These are phyloP conservation scores for Malthinus flaveolus DNA, from an alignment of 2,888 invertebrate species.

Conservation along the genomic window DNA sequence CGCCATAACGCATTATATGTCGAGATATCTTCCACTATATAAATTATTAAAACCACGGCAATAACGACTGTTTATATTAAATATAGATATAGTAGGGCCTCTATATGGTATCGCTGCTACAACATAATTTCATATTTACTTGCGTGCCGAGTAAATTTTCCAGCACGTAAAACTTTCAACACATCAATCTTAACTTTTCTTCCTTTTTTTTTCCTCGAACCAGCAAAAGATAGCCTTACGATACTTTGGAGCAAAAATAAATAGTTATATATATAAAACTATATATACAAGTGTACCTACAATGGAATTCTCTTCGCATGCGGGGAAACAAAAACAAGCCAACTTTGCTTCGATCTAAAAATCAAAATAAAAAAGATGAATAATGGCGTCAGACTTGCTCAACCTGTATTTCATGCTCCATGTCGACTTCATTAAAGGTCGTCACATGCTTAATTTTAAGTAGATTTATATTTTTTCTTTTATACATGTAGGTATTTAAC, in stretches of 20 bases:
- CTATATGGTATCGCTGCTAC: constrained; percentile 38
- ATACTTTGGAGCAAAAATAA: constrained; percentile 49
- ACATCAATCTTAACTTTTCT: constrained; percentile 15
- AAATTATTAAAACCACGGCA: constrained; percentile 40
- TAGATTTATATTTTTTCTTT: constrained; percentile 16
- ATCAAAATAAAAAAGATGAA: constrained; percentile 57
- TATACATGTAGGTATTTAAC: background rate
- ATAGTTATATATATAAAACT: constrained; percentile 43
- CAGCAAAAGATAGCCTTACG: constrained; percentile 40
- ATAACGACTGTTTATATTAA: constrained; percentile 43
- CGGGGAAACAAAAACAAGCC: constrained; percentile 48
- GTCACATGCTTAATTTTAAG: constrained; percentile 50
- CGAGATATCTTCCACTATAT: constrained; percentile 38
- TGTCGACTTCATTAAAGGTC: constrained; percentile 55
- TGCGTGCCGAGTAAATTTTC: constrained; percentile 30
- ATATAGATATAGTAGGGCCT: constrained; percentile 41
- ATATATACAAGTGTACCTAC: constrained; percentile 35
- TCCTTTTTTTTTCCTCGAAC: constrained; percentile 12
- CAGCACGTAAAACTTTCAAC: constrained; percentile 27
- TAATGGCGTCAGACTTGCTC: constrained; percentile 55
- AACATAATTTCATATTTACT: constrained; percentile 41
- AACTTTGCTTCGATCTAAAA: constrained; percentile 46
- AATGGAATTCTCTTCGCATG: constrained; percentile 54
- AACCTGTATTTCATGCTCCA: constrained; percentile 56
- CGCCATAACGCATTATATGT: constrained; percentile 21